Conservation (phyloP, 2,113 vertebrate species). For the Laterallus jamaicensis region DNA sequence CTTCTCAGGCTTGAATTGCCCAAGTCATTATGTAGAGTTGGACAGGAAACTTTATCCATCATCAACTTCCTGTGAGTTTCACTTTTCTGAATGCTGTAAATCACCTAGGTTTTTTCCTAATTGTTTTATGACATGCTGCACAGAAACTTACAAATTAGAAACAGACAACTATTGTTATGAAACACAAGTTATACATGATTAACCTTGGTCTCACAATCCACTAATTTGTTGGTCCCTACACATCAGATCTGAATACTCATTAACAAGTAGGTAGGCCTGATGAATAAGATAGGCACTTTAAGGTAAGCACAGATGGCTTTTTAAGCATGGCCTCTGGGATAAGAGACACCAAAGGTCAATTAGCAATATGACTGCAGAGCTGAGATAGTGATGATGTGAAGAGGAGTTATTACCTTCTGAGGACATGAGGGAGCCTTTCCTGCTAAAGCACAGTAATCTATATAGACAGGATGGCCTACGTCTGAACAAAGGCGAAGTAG, state of each 20-base stretch:
- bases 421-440: conserved; percentile 43
- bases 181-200: neutral
- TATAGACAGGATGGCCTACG: conserved; percentile 39
- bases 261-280: neutral
- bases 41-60: neutral
- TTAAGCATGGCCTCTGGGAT: neutral
- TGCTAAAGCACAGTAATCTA: conserved; percentile 3
- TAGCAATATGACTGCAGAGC: conserved; percentile 2
- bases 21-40: neutral
- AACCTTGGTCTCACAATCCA: neutral
- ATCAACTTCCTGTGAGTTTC: neutral
- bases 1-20: neutral
- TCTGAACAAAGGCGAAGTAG: conserved; percentile 38
- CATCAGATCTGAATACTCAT: neutral
- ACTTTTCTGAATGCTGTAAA: neutral
- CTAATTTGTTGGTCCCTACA: neutral
- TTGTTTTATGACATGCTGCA: neutral
- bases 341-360: neutral
- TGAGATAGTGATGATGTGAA: conserved; percentile 6
- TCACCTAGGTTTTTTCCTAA: neutral
- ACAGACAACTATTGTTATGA: neutral
- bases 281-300: neutral
- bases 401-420: conserved; percentile 33
- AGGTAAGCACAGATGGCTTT: neutral
- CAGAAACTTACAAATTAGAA: neutral